These are phyloP conservation scores for Lonchura striata DNA, from an alignment of 2,113 vertebrate genomes.

Conservation along the genomic window DNA sequence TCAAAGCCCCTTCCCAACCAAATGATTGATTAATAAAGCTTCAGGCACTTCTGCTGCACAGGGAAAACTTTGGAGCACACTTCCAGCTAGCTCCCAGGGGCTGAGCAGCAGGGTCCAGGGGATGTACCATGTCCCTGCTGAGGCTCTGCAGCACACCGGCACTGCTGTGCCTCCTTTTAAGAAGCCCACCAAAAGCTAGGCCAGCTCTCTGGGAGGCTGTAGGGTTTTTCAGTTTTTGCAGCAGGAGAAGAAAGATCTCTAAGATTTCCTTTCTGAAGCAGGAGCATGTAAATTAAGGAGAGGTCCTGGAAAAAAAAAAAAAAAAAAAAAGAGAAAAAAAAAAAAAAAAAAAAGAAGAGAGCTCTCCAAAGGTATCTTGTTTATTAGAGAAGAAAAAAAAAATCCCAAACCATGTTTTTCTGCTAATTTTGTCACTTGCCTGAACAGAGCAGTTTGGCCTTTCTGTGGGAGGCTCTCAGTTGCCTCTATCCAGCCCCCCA, in stretches of 20 bases:
- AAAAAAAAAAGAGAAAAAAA: accelerated
- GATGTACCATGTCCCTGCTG: not conserved
- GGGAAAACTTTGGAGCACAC: not conserved
- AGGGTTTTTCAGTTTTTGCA: not conserved
- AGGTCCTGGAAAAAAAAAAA: accelerated
- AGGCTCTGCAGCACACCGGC: not conserved
- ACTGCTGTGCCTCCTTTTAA: not conserved
- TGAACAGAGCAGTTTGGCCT: not conserved
- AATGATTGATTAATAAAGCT: not conserved
- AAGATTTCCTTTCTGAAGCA: not conserved
- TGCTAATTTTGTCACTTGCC: not conserved
- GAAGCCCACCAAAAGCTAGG: not conserved
- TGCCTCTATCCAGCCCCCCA: not conserved
- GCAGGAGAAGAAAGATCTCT: not conserved
- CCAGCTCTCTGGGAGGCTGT: not conserved
- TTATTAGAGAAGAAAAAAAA: not conserved
- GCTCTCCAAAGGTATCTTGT: not conserved
- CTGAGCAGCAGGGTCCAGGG: not conserved
- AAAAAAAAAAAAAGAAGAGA: not conserved
- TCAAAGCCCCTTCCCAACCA: not conserved
- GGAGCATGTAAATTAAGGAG: not conserved
- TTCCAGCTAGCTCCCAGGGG: too few relatives aligned
- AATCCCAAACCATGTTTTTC: not conserved
- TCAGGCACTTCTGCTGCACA: not conserved
- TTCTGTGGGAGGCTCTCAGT: not conserved